phyloP scores from a whole-genome alignment of 64 coral and sea anemone species.

The Montipora foliosa region DNA sequence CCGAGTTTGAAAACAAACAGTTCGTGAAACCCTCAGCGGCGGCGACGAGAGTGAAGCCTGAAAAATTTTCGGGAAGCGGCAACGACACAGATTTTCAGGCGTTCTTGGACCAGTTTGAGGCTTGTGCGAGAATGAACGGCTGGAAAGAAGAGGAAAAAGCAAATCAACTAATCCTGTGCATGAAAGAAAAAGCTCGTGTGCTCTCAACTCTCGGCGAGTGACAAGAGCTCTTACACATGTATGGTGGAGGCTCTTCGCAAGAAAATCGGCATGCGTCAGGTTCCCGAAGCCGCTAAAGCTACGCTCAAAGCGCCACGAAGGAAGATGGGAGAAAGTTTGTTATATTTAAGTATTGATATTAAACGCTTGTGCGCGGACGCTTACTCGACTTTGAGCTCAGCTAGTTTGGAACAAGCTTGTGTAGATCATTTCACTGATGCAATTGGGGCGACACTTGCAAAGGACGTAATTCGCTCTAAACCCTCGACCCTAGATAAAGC shows the following conservation, averaged over 20 bases:
- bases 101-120: constrained; percentile 57
- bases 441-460: constrained; percentile 23
- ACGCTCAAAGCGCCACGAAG: constrained; percentile 60
- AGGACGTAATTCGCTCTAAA: constrained; percentile 17
- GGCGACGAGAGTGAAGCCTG: constrained; percentile 26
- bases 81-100: constrained; percentile 61
- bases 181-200: constrained; percentile 44
- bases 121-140: constrained; percentile 42
- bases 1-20: constrained; percentile 5
- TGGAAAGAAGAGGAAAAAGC: constrained; percentile 20
- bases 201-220: constrained; percentile 25
- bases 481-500: constrained; percentile 56
- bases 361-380: constrained; percentile 53
- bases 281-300: constrained; percentile 44
- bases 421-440: constrained; percentile 64
- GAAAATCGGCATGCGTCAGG: constrained; percentile 51
- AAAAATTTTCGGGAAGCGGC: constrained; percentile 51
- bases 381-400: constrained; percentile 11
- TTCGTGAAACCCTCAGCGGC: neutral
- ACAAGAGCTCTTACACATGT: constrained; percentile 36
- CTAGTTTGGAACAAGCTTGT: constrained; percentile 40
- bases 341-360: constrained; percentile 68
- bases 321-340: constrained; percentile 38
- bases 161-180: constrained; percentile 34
- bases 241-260: constrained; percentile 44